Conservation (phyloP, 1,140 invertebrate species). For the Drosophila parabipectinata region DNA sequence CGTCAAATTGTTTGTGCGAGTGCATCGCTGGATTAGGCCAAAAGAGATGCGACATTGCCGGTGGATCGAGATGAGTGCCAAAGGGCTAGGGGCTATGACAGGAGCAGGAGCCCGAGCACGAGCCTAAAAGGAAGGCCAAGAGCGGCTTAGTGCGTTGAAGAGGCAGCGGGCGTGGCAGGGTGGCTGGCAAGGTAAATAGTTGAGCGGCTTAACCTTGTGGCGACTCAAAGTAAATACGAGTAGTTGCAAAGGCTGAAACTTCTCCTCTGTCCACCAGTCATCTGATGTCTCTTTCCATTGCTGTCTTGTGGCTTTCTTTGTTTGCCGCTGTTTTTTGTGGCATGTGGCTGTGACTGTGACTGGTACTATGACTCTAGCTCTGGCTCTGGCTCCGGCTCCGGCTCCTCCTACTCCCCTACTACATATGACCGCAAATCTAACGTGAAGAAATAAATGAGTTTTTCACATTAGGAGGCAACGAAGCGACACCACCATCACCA, state of each 20-base stretch:
- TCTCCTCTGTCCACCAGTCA: neutral
- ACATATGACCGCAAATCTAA: constrained; percentile 78
- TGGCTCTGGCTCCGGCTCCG: neutral
- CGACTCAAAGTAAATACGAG: constrained; percentile 61
- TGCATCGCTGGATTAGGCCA: constrained; percentile 32
- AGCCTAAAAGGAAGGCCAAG: constrained; percentile 11
- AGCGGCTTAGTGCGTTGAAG: constrained; percentile 66
- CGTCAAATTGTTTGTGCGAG: constrained; percentile 60
- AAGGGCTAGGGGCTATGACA: too few species aligned
- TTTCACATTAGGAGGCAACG: constrained; percentile 79
- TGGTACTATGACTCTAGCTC: neutral
- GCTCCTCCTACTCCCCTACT: neutral
- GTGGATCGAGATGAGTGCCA: constrained; percentile 3
- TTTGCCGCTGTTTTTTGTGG: constrained; percentile 46
- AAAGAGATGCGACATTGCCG: neutral
- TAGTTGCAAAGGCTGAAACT: constrained; percentile 37
- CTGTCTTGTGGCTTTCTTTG: constrained; percentile 42
- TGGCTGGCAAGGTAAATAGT: constrained; percentile 61
- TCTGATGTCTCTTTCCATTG: neutral
- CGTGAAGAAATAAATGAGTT: constrained; percentile 81
- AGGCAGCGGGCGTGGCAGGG: constrained; percentile 27
- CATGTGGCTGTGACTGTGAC: constrained; percentile 2
- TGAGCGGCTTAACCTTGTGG: constrained; percentile 71
- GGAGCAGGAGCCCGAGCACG: neutral
- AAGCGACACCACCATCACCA: constrained; percentile 62